Conservation (phyloP, 2,797 vertebrate genomes). For the Lates japonicus region DNA sequence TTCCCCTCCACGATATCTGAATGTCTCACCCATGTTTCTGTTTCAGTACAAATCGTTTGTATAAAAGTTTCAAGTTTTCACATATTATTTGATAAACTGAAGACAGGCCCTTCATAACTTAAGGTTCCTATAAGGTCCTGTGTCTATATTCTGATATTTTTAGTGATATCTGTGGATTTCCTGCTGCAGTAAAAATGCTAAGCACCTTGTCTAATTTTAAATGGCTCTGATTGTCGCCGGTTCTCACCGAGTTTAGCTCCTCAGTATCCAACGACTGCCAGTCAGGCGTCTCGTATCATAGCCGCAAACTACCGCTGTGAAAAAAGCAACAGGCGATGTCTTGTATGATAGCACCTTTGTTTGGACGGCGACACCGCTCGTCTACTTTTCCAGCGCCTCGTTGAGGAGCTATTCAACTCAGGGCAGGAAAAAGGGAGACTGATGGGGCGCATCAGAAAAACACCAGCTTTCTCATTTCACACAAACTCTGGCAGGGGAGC, state of each 20-base stretch:
- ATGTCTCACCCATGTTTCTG: neutral
- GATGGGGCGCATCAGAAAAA: slow-evolving; percentile 37
- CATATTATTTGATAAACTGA: too few species aligned
- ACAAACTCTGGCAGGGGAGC: slow-evolving; percentile 28
- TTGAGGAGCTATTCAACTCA: slow-evolving; percentile 38
- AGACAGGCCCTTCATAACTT: neutral
- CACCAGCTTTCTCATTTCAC: slow-evolving; percentile 44
- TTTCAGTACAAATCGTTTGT: neutral
- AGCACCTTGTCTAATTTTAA: slow-evolving; percentile 59
- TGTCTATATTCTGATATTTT: neutral
- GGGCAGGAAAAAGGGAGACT: slow-evolving; percentile 32
- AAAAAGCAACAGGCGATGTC: slow-evolving; percentile 38
- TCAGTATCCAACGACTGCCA: slow-evolving; percentile 75
- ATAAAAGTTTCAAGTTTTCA: neutral
- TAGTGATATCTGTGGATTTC: slow-evolving; percentile 25
- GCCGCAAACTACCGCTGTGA: slow-evolving; percentile 37
- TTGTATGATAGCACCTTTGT: slow-evolving; percentile 37
- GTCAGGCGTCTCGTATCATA: slow-evolving; percentile 72
- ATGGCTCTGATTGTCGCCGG: slow-evolving; percentile 56
- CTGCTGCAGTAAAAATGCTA: slow-evolving; percentile 48
- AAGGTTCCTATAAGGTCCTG: neutral
- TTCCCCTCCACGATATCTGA: slow-evolving; percentile 10
- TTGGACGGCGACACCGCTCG: slow-evolving; percentile 38
- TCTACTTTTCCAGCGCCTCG: slow-evolving; percentile 21
- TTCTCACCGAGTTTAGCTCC: slow-evolving; percentile 42